Base-by-base conservation (phyloP, 2,113 vertebrate species). In the Crotalus tigris region DNA sequence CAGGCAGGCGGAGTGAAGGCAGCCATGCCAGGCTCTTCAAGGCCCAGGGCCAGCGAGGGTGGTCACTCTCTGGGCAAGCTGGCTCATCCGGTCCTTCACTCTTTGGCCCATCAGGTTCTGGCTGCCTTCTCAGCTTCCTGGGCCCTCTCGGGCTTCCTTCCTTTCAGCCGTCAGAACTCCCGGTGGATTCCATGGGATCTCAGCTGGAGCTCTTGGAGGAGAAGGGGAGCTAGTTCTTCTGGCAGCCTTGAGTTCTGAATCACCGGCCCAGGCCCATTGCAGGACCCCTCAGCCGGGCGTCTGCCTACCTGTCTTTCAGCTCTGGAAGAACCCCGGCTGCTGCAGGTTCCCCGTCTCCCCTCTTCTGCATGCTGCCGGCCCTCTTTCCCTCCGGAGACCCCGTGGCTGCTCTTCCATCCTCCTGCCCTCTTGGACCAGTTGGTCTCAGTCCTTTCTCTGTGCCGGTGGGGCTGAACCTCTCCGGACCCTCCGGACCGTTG, bases 41-140 rank as follows among this genome's bases (percentile, higher is more conserved):
- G 55, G 0, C 39, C 11, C 19, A 0, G 21, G 6, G 26, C 39
- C 2, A 1, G 49, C 1, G 4, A 24, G 29, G n/a, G 53, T 0
- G 13, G 8, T 12, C 58, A 1, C 69, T 75, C n/a, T 39, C 2
- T 2, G 64, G n/a, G 19, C 29, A 11, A 13, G 29, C 61, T 15
- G 85, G 85, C 90, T 57, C 9, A 11, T 9, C 88, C 24, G 19
- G 49, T 6, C 5, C 46, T 53, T n/a, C 21, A 2, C 29, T 13
- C 59, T 29, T 64, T 13, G 19, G 21, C 26, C 55, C 88, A 15
- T 57, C 81, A 8, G 54, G 5, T 44, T 33, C 85, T 26, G 91
- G 26, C 61, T n/a, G 44, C 8, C 10, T 26, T 19, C 39, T 9
- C 1, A 3, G 75, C 4, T 55, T 26, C 13, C 33, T 29, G 53